A percentile compares a stretch with the other conserved stretches of the same genome.
Evolutionary conservation across 1,140 invertebrate species (phyloP).

Genomic region (Heliconius himera): DNA sequence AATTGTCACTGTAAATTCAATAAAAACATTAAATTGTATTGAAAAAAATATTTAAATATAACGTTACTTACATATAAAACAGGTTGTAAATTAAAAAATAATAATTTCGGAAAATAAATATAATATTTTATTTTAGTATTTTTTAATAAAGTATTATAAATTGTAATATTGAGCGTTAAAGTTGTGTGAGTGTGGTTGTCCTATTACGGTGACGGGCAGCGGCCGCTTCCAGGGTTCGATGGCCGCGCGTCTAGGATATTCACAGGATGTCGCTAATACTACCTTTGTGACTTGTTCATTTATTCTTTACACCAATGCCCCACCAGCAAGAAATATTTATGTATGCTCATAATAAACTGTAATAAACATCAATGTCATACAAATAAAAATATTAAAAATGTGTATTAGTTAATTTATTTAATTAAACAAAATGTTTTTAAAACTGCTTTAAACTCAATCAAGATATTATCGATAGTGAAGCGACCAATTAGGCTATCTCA

Average conservation of each 20-base stretch:
- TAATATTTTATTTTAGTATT: not conserved
- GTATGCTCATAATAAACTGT: not conserved
- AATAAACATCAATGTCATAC: not conserved
- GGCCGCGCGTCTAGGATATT: constrained; percentile 65
- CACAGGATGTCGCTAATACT: constrained; percentile 68
- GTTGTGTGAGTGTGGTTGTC: constrained; percentile 9
- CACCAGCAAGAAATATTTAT: not conserved
- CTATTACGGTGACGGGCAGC: constrained; percentile 14
- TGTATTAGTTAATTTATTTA: not conserved
- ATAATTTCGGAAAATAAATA: not conserved
- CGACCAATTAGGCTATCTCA: constrained; percentile 59
- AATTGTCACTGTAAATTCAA: no score
- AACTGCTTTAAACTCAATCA: constrained; percentile 1
- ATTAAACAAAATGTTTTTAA: not conserved
- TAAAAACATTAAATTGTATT: no score
- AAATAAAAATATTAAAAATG: not conserved
- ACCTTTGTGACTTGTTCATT: constrained; percentile 33
- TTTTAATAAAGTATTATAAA: not conserved
- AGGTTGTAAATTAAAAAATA: not conserved
- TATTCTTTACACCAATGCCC: constrained; percentile 18
- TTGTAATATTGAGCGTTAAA: not conserved
- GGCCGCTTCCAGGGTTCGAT: constrained; percentile 62
- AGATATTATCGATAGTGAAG: constrained; percentile 26
- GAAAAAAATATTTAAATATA: no score
- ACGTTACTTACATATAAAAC: no score